phyloP scores from a whole-genome alignment of 2,888 invertebrate species.

The Autographa pulchrina region DNA sequence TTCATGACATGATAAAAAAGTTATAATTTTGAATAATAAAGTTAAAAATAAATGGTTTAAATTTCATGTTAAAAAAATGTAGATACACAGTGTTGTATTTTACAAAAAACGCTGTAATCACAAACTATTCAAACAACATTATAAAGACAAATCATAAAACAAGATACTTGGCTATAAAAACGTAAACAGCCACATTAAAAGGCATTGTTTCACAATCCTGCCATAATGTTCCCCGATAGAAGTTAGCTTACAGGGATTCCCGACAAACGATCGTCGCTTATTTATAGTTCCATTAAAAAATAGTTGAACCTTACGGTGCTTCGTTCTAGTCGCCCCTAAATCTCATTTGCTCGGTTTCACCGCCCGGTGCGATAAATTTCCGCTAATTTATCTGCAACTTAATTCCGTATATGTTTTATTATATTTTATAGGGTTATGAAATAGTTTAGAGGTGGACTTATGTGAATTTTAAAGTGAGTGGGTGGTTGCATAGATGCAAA shows the following conservation, averaged over 20 bases:
- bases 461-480: too few species aligned
- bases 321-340: conserved; percentile 48
- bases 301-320: conserved; percentile 51
- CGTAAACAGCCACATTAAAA: conserved; percentile 50
- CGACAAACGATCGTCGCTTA: conserved; percentile 49
- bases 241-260: conserved; percentile 45
- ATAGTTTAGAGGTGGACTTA: background rate
- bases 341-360: conserved; percentile 58
- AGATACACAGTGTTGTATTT: too few species aligned
- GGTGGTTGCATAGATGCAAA: too few species aligned
- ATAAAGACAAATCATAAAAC: conserved; percentile 29
- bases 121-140: background rate
- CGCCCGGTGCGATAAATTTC: conserved; percentile 52
- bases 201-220: conserved; percentile 43
- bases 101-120: background rate
- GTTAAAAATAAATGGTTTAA: too few species aligned
- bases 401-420: conserved; percentile 36
- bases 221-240: conserved; percentile 35
- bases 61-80: too few species aligned
- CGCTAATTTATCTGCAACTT: conserved; percentile 56
- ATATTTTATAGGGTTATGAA: conserved; percentile 12
- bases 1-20: too few species aligned
- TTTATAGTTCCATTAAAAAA: conserved; percentile 60
- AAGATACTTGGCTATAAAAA: conserved; percentile 16
- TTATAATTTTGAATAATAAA: too few species aligned